Base-by-base conservation (phyloP, 2,797 vertebrate species). In the Chanos chanos region DNA sequence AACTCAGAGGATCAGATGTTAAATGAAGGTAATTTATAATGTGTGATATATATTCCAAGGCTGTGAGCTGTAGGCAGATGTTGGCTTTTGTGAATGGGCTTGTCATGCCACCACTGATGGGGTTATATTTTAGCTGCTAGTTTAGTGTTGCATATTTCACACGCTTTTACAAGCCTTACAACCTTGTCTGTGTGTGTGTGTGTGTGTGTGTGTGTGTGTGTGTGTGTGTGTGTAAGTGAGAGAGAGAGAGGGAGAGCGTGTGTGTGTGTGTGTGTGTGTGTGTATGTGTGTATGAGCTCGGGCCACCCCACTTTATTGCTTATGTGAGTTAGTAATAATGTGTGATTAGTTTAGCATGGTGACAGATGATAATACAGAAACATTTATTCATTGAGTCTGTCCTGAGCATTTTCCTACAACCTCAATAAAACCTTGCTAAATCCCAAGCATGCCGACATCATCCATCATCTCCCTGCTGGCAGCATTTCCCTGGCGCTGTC, bases 311-410 rank as follows among this genome's bases (percentile, higher is more conserved):
- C 53, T 71, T 73, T 68, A 73, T 54, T 30, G 36, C 64, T 57
- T 36, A 55, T 56, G 64, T 68, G 71, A 63, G 76, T 73, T 68
- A 71, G 71, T 71, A 76, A 71, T 73, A 73, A 73, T 70, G 64
- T 73, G 64, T 45, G 69, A 68, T 70, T 54, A 53, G 44, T 71
- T 66, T 37, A 63, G 45, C 33, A 18, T 60, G 25, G 22, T 73
- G 67, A 71, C 64, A 66, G 61, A 70, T 49, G 67, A 53, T 76
- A 76, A 73, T 71, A 63, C 68, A 68, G 57, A 76, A 76, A 68
- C 44, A 62, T 70, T 76, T 76, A 73, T 73, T 76, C 67, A 73
- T 68, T 60, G 48, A 49, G 28, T 60, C 33, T 64, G 56, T 49
- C 52, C 40, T 41, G 55, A 62, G 61, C 34, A 4, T 68, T 73